Evolutionary conservation across 1,140 invertebrate species (phyloP), one percentile per base, ranked within the genome.

Genomic region (Asbolus verrucosus): DNA sequence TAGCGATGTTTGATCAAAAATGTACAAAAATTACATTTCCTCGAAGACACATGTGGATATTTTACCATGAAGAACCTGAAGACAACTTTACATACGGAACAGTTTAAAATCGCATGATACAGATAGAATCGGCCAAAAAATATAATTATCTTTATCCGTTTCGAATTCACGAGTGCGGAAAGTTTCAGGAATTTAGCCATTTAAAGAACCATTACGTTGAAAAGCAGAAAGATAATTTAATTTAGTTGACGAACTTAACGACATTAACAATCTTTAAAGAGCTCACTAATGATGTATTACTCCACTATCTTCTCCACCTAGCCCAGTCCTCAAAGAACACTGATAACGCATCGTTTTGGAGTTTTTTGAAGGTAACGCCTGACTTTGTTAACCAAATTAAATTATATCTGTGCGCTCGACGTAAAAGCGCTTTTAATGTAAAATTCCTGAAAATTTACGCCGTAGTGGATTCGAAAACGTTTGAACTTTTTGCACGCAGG

Each of bases 161-260:
- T 14, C 13, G 13, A 41, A 41, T 41, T 41, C 39, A 41, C 16
- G 43, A 50, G n/a, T 50, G 33, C 27, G 39, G 14, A 41, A 50
- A 50, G 16, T 50, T 41, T 50, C 43, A 50, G 18, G 43, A 21
- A 50, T 50, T 50, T 50, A 19, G 21, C 18, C 43, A 50, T 50
- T 50, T 50, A 50, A 50, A n/a, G 43, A 18, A 2, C 18, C 43
- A 50, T 50, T 50, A 50, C 16, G 9, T 21, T 8, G 13, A n/a
- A 50, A 50, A 13, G 6, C 16, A 2, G 43, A n/a, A 15, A 41
- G 16, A 50, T 50, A 50, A 50, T 50, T 50, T 21, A 3, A 54
- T 54, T 14, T 24, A 6, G 18, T 11, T 27, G 18, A 27, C 46
- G 46, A 54, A 54, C 21, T 54, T 54, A 27, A 54, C 11, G 13